A percentile compares a stretch with the other conserved stretches of the same genome.
Evolutionary conservation across 2,113 vertebrate genomes (phyloP).

Genomic region (Pelvicachromis taeniatus): DNA sequence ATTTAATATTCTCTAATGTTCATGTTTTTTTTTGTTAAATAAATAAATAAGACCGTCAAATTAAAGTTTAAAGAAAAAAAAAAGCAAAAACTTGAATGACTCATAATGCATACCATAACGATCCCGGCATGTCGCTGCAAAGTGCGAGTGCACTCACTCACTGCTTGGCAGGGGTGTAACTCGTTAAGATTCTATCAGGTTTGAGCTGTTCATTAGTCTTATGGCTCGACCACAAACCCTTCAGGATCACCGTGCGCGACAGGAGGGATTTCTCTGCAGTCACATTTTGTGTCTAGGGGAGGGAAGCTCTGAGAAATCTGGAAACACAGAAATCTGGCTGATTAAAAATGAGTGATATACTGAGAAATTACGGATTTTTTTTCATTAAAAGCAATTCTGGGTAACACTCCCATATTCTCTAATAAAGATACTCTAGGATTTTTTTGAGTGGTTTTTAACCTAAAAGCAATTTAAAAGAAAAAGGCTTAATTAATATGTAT

Average conservation of each 20-base stretch:
- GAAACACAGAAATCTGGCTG: background rate
- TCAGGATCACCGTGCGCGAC: background rate
- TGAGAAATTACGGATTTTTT: background rate
- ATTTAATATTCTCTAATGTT: background rate
- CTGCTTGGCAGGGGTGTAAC: background rate
- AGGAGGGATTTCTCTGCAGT: constrained; percentile 1
- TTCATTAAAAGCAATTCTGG: background rate
- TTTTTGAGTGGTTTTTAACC: background rate
- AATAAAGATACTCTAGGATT: background rate
- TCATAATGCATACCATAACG: background rate
- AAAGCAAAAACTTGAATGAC: background rate
- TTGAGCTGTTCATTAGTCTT: constrained; percentile 8
- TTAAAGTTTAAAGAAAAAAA: background rate
- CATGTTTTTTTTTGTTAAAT: background rate
- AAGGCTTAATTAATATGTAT: background rate
- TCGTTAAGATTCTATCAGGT: background rate
- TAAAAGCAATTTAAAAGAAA: background rate
- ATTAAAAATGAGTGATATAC: background rate
- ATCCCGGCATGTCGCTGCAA: background rate
- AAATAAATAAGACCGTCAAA: background rate
- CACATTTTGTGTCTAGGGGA: background rate
- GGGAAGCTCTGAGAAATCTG: constrained; percentile 11
- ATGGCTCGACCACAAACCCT: constrained; percentile 3
- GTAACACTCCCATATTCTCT: background rate
- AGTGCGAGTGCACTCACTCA: background rate